Percentiles rank a stretch among this genome's conserved stretches.
These are phyloP conservation scores for Alsophila aescularia DNA, from an alignment of 2,888 invertebrate genomes.

Conservation along the genomic window DNA sequence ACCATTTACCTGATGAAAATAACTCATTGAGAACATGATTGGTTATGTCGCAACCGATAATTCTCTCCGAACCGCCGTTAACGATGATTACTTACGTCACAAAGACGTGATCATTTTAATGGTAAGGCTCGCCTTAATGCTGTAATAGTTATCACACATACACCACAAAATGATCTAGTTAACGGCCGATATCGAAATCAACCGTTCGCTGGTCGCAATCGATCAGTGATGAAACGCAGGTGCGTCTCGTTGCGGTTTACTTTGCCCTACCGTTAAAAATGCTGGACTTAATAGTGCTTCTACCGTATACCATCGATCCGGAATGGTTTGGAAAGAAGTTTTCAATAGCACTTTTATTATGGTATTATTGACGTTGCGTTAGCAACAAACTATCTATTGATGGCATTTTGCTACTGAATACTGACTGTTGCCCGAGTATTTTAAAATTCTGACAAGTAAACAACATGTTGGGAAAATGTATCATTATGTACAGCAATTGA, in stretches of 20 bases:
- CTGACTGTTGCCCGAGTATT: too few species aligned
- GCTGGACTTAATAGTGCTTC: neutral
- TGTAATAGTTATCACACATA: slow-evolving; percentile 2
- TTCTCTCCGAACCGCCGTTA: neutral
- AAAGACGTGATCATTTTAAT: neutral
- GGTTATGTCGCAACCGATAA: neutral
- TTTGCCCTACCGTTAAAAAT: slow-evolving; percentile 17
- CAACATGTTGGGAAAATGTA: too few species aligned
- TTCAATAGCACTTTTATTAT: slow-evolving; percentile 13
- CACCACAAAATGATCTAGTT: slow-evolving; percentile 13
- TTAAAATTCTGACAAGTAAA: too few species aligned
- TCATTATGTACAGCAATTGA: too few species aligned
- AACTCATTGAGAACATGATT: neutral
- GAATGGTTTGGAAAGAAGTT: slow-evolving; percentile 6
- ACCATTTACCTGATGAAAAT: too few species aligned
- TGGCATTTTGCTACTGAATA: too few species aligned
- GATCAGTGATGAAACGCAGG: slow-evolving; percentile 19
- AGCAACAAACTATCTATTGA: neutral
- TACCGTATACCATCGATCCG: slow-evolving; percentile 10
- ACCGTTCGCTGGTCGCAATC: slow-evolving; percentile 4
- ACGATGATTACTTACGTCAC: neutral
- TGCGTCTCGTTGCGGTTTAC: slow-evolving; percentile 23
- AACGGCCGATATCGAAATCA: slow-evolving; percentile 7
- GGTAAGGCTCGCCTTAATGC: neutral
- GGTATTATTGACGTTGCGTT: neutral